Percentiles rank a stretch among this genome's conserved stretches.
These are phyloP conservation scores for Alouatta palliata DNA, from an alignment of 2,113 vertebrate species.

Conservation along the genomic window DNA sequence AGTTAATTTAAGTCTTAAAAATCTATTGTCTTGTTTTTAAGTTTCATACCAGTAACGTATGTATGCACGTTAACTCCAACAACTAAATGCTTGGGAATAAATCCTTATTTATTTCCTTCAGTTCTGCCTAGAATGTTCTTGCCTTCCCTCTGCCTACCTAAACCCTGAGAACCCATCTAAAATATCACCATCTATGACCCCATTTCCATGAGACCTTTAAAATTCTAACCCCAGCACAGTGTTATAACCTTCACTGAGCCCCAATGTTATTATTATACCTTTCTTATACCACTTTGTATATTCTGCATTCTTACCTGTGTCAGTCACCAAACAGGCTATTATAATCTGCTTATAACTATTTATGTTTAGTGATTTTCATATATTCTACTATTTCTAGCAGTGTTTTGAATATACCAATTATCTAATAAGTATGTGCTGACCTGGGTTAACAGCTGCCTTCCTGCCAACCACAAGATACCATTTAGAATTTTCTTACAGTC, in stretches of 20 bases:
- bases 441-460: neutral
- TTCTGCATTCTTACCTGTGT: neutral
- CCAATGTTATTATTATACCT: neutral
- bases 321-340: neutral
- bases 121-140: neutral
- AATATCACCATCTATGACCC: neutral
- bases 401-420: neutral
- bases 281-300: neutral
- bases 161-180: neutral
- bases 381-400: neutral
- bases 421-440: neutral
- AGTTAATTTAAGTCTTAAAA: neutral
- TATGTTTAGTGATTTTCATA: neutral
- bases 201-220: neutral
- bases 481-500: slow-evolving; percentile 8
- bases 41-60: neutral
- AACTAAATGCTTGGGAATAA: neutral
- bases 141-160: neutral
- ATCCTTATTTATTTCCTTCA: neutral
- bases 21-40: neutral
- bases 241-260: neutral
- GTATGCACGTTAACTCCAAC: neutral
- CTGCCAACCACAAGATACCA: neutral
- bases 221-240: neutral
- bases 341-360: neutral